Percentiles rank a stretch among this genome's conserved stretches.
Evolutionary conservation across 1,140 invertebrate species (phyloP).

Genomic region (Tetramorium alpestre): DNA sequence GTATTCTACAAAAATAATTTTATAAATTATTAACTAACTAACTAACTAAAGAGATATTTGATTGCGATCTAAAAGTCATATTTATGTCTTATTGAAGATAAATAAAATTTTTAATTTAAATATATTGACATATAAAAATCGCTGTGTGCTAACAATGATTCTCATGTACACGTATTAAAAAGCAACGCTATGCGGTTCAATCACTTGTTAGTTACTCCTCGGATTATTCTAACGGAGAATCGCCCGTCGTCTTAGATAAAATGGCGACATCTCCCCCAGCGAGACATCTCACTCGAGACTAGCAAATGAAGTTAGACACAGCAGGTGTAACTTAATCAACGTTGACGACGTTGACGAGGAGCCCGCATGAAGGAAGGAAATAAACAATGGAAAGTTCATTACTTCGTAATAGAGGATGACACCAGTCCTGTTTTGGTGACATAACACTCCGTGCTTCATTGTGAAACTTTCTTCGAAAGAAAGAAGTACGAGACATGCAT

Average conservation of each 20-base stretch:
- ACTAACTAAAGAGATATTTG: neutral
- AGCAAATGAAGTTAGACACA: slow-evolving; percentile 57
- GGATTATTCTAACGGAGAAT: slow-evolving; percentile 37
- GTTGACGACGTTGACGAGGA: slow-evolving; percentile 45
- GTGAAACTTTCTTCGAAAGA: slow-evolving; percentile 6
- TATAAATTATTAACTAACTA: no score
- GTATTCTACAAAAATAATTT: neutral
- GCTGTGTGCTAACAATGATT: neutral
- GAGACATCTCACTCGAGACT: slow-evolving; percentile 22
- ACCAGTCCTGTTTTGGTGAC: neutral
- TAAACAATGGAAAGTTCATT: slow-evolving; percentile 51
- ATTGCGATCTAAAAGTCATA: neutral
- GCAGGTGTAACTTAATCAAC: slow-evolving; percentile 61
- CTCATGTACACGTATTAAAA: neutral
- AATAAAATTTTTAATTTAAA: neutral
- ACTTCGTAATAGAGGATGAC: slow-evolving; percentile 37
- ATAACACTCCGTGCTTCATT: neutral
- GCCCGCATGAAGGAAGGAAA: slow-evolving; percentile 32
- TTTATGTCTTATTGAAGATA: neutral
- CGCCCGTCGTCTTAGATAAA: slow-evolving; percentile 28
- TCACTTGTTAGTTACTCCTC: neutral
- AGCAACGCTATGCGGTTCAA: neutral
- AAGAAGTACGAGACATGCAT: neutral
- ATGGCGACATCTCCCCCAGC: neutral
- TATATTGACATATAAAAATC: neutral